These are phyloP conservation scores for Frankliniella intonsa DNA, from an alignment of 2,888 invertebrate genomes.

Conservation along the genomic window DNA sequence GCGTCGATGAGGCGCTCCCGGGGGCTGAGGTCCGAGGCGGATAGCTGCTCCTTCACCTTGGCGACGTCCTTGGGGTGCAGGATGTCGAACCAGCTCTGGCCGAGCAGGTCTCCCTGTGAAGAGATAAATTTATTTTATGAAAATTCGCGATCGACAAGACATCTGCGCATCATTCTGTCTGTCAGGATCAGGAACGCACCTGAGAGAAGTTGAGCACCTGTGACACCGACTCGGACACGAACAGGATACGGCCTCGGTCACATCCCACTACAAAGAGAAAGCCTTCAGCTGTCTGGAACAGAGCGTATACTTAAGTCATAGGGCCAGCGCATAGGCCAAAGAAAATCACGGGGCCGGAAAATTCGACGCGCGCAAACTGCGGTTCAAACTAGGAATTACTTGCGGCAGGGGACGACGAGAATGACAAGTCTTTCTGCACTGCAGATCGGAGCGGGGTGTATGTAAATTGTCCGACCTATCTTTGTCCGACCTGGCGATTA, in stretches of 20 bases:
- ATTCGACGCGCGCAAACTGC: too few relatives aligned
- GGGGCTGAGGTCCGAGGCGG: conserved; percentile 82
- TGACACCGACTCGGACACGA: conserved; percentile 83
- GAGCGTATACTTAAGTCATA: conserved; percentile 25
- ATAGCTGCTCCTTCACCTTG: conserved; percentile 91
- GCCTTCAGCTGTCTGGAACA: conserved; percentile 73
- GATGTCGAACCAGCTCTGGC: conserved; percentile 91
- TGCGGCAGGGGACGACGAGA: too few relatives aligned
- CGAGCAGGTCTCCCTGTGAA: conserved; percentile 72
- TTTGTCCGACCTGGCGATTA: too few relatives aligned
- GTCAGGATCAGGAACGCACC: conserved; percentile 49
- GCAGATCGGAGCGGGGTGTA: too few relatives aligned
- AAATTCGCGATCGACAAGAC: too few relatives aligned
- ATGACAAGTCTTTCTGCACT: too few relatives aligned
- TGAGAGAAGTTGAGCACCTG: conserved; percentile 76
- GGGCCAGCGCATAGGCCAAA: background rate
- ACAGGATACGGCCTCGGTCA: conserved; percentile 83
- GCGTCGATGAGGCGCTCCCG: conserved; percentile 86
- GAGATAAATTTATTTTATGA: background rate
- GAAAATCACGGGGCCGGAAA: too few relatives aligned
- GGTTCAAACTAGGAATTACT: too few relatives aligned
- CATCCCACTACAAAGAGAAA: conserved; percentile 91
- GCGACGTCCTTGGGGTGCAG: conserved; percentile 91
- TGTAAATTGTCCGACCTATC: too few relatives aligned
- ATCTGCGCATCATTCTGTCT: too few relatives aligned